Evolutionary conservation across 2,888 invertebrate species (phyloP).

Genomic region (Drosophila subquinaria): DNA sequence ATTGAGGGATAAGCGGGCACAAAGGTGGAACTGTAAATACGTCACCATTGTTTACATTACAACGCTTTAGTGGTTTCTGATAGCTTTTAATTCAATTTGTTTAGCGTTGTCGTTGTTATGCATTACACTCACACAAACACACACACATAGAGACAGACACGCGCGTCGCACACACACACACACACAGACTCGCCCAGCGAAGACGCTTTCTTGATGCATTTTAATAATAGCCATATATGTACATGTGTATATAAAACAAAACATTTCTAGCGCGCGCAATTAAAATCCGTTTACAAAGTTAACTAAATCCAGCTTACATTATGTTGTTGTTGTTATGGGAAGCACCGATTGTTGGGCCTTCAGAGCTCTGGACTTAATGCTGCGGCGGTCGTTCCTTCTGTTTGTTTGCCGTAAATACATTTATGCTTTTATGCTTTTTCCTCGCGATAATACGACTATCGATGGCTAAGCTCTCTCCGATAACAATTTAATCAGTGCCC

Average conservation of each 20-base stretch:
- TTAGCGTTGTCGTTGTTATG: constrained; percentile 29
- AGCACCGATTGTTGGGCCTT: constrained; percentile 4
- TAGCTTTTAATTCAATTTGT: constrained; percentile 50
- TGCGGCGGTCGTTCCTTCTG: constrained; percentile 39
- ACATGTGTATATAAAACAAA: constrained; percentile 4
- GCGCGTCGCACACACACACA: neutral
- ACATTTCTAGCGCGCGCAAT: constrained; percentile 48
- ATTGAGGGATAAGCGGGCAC: constrained; percentile 14
- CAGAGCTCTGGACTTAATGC: constrained; percentile 32
- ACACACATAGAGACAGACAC: neutral
- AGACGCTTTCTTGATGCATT: constrained; percentile 28
- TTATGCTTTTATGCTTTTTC: constrained; percentile 59
- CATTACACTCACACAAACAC: constrained; percentile 11
- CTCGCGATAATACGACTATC: constrained; percentile 33
- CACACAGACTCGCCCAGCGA: constrained; percentile 1
- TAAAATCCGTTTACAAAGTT: constrained; percentile 25
- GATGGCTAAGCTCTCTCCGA: constrained; percentile 33
- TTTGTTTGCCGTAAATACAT: constrained; percentile 57
- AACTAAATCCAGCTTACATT: constrained; percentile 35
- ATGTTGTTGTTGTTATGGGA: constrained; percentile 8
- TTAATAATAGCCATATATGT: constrained; percentile 16
- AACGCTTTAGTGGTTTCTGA: constrained; percentile 18
- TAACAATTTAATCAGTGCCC: constrained; percentile 10
- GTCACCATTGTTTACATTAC: constrained; percentile 41
- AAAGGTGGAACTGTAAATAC: constrained; percentile 6